Evolutionary conservation across 2,888 invertebrate species (phyloP).

Genomic region (Acheta domesticus): DNA sequence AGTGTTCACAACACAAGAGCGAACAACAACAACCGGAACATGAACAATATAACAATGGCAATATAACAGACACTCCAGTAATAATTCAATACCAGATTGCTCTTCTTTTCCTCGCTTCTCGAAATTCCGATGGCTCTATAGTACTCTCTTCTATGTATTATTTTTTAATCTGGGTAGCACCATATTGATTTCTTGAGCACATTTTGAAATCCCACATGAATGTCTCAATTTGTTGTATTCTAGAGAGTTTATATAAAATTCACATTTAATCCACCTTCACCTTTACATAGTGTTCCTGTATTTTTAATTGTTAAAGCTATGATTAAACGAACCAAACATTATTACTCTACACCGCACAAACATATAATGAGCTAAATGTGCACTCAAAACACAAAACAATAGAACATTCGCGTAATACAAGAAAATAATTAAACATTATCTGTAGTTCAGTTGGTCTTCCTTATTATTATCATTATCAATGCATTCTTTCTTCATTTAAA

Average conservation of each 20-base stretch:
- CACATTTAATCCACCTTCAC: slow-evolving; percentile 4
- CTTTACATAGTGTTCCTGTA: neutral
- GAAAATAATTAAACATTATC: neutral
- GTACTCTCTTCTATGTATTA: slow-evolving; percentile 12
- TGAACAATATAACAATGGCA: slow-evolving; percentile 29
- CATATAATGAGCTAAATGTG: slow-evolving; percentile 11
- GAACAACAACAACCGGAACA: slow-evolving; percentile 30
- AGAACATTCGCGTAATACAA: neutral
- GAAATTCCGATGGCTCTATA: slow-evolving; percentile 12
- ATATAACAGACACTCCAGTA: slow-evolving; percentile 28
- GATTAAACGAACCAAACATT: slow-evolving; percentile 7
- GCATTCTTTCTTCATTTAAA: neutral
- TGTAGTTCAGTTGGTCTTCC: neutral
- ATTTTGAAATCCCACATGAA: slow-evolving; percentile 34
- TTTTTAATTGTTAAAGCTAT: neutral
- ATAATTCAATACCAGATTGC: slow-evolving; percentile 19
- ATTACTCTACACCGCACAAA: neutral
- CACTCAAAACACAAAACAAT: slow-evolving; percentile 18
- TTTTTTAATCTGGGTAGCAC: slow-evolving; percentile 36
- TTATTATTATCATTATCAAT: neutral
- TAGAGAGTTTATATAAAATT: slow-evolving; percentile 18
- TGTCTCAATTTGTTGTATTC: slow-evolving; percentile 25
- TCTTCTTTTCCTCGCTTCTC: slow-evolving; percentile 18
- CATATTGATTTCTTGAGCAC: slow-evolving; percentile 39
- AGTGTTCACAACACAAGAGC: slow-evolving; percentile 18